phyloP scores from a whole-genome alignment of 2,888 invertebrate genomes.

The Phengaris arion region DNA sequence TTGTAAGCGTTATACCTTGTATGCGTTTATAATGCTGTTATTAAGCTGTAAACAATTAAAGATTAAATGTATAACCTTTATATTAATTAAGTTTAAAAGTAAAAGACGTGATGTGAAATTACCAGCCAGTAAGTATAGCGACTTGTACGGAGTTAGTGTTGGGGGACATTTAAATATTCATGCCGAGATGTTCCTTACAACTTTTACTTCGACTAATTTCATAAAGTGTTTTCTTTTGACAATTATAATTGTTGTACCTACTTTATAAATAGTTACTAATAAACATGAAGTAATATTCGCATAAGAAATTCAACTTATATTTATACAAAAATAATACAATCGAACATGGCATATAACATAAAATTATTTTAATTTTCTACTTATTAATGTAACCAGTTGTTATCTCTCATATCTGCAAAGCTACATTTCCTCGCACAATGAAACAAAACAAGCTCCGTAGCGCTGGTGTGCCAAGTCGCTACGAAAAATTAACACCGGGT shows the following conservation, averaged over 20 bases:
- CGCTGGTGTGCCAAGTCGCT: slow-evolving; percentile 35
- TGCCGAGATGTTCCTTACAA: not conserved
- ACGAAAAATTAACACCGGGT: slow-evolving; percentile 28
- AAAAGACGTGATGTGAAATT: not conserved
- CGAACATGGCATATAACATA: too few species aligned
- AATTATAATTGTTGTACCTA: not conserved
- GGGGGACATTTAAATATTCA: not conserved
- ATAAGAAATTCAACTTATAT: not conserved
- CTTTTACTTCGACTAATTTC: not conserved
- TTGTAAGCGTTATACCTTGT: too few species aligned
- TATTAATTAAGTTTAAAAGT: not conserved
- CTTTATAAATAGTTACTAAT: too few species aligned
- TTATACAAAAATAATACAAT: too few species aligned
- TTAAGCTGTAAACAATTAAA: too few species aligned
- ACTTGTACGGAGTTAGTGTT: not conserved
- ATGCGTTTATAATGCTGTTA: too few species aligned
- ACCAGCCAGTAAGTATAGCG: not conserved
- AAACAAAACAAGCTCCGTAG: slow-evolving; percentile 36
- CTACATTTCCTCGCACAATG: slow-evolving; percentile 31
- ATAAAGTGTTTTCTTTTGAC: not conserved
- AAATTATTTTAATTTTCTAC: not conserved
- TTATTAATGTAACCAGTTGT: not conserved
- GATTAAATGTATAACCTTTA: too few species aligned
- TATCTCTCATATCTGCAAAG: not conserved
- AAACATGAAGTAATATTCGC: not conserved